phyloP scores from a whole-genome alignment of 1,140 invertebrate species.

The Dendrolimus kikuchii region DNA sequence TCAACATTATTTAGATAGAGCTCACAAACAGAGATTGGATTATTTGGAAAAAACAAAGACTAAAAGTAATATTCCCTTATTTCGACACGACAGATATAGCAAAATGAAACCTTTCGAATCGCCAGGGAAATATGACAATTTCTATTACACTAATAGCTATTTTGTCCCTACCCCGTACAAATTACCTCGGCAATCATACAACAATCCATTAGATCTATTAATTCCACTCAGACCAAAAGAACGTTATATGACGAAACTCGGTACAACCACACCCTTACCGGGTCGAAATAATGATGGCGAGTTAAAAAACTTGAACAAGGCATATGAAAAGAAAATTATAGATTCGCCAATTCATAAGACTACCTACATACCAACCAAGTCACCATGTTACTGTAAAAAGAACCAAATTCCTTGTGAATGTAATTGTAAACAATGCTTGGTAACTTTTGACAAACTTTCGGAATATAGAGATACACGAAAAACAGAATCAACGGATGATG shows the following conservation, averaged over 20 bases:
- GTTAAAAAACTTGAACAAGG: constrained; percentile 16
- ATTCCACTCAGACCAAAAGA: constrained; percentile 22
- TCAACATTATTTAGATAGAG: constrained; percentile 54
- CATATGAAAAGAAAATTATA: constrained; percentile 20
- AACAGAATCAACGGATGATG: constrained; percentile 7
- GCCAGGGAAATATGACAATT: constrained; percentile 22
- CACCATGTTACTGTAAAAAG: constrained; percentile 40
- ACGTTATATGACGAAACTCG: constrained; percentile 15
- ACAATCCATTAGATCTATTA: constrained; percentile 31
- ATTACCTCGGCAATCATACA: constrained; percentile 16
- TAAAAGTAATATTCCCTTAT: constrained; percentile 55
- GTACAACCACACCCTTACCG: constrained; percentile 4
- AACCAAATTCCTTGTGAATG: constrained; percentile 43
- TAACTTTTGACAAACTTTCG: constrained; percentile 16
- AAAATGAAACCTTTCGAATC: constrained; percentile 27
- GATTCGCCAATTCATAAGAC: constrained; percentile 15
- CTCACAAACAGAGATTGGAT: constrained; percentile 40
- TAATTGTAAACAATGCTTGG: constrained; percentile 43
- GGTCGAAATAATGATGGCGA: constrained; percentile 13
- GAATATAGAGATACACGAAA: constrained; percentile 5
- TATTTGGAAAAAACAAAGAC: constrained; percentile 41
- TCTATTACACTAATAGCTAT: constrained; percentile 12
- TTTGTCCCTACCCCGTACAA: constrained; percentile 13
- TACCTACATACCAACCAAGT: constrained; percentile 9
- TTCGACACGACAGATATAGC: constrained; percentile 38